Percentiles rank a stretch among this genome's conserved stretches.
These are phyloP conservation scores for Xanthostigma xanthostigma DNA, from an alignment of 2,888 invertebrate species.

Conservation along the genomic window DNA sequence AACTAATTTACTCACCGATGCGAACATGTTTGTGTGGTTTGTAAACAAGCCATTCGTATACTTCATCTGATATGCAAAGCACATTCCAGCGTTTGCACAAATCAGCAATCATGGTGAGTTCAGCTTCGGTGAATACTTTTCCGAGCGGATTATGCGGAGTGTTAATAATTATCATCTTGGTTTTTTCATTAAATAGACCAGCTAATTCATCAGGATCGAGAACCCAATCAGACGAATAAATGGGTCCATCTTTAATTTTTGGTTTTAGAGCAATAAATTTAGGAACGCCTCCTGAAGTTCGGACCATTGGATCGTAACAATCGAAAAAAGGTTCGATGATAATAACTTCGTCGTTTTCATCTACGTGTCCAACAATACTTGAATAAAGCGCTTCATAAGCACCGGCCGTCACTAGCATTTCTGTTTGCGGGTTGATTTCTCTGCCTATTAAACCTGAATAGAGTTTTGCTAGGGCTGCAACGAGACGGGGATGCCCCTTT, in stretches of 20 bases:
- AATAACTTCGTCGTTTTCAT: slow-evolving; percentile 80
- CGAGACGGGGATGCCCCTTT: slow-evolving; percentile 83
- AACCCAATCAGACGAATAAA: slow-evolving; percentile 69
- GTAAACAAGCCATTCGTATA: slow-evolving; percentile 95
- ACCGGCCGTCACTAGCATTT: slow-evolving; percentile 80
- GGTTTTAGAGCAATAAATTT: slow-evolving; percentile 77
- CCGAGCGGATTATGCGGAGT: slow-evolving; percentile 97
- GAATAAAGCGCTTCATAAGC: slow-evolving; percentile 91
- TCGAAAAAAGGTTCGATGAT: slow-evolving; percentile 98
- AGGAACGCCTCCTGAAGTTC: slow-evolving; percentile 71
- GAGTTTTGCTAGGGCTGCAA: slow-evolving; percentile 67
- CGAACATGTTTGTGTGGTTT: slow-evolving; percentile 70
- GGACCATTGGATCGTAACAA: slow-evolving; percentile 92
- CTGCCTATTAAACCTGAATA: slow-evolving; percentile 66
- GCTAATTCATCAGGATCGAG: slow-evolving; percentile 70
- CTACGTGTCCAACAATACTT: slow-evolving; percentile 68
- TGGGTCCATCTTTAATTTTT: slow-evolving; percentile 1
- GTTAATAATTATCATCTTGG: slow-evolving; percentile 91
- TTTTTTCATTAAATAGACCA: slow-evolving; percentile 67
- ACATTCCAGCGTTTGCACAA: slow-evolving; percentile 87
- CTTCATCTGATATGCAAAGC: slow-evolving; percentile 89
- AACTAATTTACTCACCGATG: slow-evolving; percentile 49
- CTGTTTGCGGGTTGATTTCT: slow-evolving; percentile 67
- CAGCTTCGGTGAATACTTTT: slow-evolving; percentile 62
- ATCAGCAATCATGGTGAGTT: slow-evolving; percentile 63